phyloP scores from a whole-genome alignment of 2,888 invertebrate genomes.

The Proisotoma minuta region DNA sequence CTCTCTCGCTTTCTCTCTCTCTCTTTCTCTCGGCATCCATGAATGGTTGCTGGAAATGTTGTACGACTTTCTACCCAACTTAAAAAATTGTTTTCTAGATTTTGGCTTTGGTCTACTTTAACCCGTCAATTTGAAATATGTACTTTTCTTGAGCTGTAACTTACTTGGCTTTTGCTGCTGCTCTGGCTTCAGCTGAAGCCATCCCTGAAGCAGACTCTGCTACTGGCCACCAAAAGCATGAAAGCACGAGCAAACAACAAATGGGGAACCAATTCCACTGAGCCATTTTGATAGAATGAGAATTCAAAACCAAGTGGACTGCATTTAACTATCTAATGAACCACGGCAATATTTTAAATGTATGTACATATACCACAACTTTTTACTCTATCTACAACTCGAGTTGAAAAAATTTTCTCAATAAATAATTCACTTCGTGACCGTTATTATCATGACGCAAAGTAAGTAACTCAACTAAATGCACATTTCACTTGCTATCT shows the following conservation, averaged over 20 bases:
- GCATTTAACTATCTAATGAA: slow-evolving; percentile 9
- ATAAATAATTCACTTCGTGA: slow-evolving; percentile 4
- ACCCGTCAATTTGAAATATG: slow-evolving; percentile 14
- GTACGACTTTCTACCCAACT: not conserved
- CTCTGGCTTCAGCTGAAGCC: slow-evolving; percentile 29
- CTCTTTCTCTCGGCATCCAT: not conserved
- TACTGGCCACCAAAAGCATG: not conserved
- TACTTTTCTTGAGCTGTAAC: slow-evolving; percentile 9
- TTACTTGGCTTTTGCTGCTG: slow-evolving; percentile 36
- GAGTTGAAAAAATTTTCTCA: not conserved
- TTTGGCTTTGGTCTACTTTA: slow-evolving; percentile 13
- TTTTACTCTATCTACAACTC: not conserved
- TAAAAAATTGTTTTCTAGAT: slow-evolving; percentile 18
- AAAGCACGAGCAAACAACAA: slow-evolving; percentile 19
- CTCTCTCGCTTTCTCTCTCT: too few species aligned
- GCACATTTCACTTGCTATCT: not conserved
- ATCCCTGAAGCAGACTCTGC: slow-evolving; percentile 12
- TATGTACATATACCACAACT: not conserved
- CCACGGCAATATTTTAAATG: not conserved
- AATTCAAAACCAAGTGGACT: slow-evolving; percentile 12
- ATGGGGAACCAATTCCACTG: slow-evolving; percentile 23
- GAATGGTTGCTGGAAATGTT: not conserved
- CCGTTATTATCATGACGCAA: not conserved
- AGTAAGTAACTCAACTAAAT: not conserved
- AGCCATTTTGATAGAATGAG: slow-evolving; percentile 31